Conservation (phyloP, 1,140 invertebrate genomes). For the Alviniconcha marisindica region DNA sequence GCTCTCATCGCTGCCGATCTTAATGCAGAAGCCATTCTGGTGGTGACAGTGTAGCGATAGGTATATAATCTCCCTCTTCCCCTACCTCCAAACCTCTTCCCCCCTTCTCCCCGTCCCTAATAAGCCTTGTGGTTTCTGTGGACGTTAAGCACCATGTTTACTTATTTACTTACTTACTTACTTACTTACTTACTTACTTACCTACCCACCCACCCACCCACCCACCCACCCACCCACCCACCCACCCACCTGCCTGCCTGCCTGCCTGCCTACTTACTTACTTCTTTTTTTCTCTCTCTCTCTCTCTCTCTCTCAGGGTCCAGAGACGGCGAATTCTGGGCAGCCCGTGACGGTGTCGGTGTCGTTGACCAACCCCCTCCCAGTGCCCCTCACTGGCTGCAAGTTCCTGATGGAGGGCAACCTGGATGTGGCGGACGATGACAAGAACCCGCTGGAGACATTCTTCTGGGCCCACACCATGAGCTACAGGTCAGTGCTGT, state of each 20-base stretch:
- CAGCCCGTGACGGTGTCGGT: not conserved
- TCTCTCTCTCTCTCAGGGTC: not conserved
- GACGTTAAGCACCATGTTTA: too few relatives aligned
- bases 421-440: not conserved
- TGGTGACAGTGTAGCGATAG: too few relatives aligned
- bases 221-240: not conserved
- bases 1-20: too few relatives aligned
- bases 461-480: not conserved
- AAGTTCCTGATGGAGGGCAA: conserved; percentile 7
- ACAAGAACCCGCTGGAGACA: not conserved
- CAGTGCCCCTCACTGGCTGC: conserved; percentile 1
- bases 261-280: too few relatives aligned
- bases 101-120: too few relatives aligned
- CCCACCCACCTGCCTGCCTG: not conserved
- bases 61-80: too few relatives aligned
- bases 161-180: too few relatives aligned
- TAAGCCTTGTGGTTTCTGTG: not conserved
- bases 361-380: conserved; percentile 22
- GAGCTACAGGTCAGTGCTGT: not conserved
- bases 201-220: not conserved
- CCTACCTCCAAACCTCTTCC: too few relatives aligned
- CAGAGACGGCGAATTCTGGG: not conserved
- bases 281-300: not conserved
- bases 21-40: too few relatives aligned
- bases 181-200: too few relatives aligned